Evolutionary conservation across 2,797 vertebrate species (phyloP).

Genomic region (Phrynocephalus forsythii): DNA sequence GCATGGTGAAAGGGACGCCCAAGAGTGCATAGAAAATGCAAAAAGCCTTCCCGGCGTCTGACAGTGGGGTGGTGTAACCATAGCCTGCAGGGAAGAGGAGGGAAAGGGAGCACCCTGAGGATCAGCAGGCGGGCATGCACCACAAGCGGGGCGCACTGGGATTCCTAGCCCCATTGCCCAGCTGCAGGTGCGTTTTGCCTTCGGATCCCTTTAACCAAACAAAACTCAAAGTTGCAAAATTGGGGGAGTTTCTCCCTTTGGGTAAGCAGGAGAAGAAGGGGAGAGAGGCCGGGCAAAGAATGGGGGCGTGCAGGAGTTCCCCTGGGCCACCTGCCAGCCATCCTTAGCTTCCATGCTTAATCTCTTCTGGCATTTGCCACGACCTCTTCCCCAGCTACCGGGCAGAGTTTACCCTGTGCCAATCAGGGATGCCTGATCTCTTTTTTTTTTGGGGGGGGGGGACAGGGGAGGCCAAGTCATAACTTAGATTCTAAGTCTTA

Average conservation of each 20-base stretch:
- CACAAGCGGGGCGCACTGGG: no score
- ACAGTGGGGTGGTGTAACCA: conserved; percentile 88
- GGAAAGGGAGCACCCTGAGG: not conserved
- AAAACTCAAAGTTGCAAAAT: no score
- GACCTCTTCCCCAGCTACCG: not conserved
- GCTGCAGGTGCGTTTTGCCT: no score
- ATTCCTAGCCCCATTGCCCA: no score
- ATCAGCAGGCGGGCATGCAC: not conserved
- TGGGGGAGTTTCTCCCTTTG: not conserved
- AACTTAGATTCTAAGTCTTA: no score
- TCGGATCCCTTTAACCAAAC: no score
- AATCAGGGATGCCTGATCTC: not conserved
- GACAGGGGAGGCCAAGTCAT: not conserved
- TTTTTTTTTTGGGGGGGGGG: no score
- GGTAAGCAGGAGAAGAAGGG: not conserved
- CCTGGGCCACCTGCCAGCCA: not conserved
- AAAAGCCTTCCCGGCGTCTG: conserved; percentile 87
- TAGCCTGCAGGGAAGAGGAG: conserved; percentile 81
- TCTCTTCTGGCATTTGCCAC: not conserved
- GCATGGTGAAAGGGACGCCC: conserved; percentile 91
- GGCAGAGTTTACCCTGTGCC: not conserved
- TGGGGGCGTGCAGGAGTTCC: not conserved
- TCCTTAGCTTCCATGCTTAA: not conserved
- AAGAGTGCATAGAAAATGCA: conserved; percentile 87
- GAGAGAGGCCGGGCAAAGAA: not conserved